These are phyloP conservation scores for Hypsibius dujardini DNA, from an alignment of 1,140 invertebrate species.

Conservation along the genomic window DNA sequence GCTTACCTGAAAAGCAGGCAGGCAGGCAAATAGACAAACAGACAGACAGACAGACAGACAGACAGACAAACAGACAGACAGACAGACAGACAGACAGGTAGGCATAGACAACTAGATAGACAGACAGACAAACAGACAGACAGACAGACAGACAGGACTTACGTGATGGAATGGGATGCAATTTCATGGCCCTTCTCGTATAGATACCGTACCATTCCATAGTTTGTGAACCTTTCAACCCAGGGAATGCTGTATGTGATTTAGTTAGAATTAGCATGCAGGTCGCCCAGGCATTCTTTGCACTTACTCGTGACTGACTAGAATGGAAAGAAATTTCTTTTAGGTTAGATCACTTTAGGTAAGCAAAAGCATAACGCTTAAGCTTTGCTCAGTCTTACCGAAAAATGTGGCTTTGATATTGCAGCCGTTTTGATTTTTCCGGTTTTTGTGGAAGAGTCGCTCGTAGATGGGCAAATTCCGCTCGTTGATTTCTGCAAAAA, in stretches of 20 bases:
- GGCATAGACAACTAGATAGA: no score
- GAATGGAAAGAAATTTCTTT: neutral
- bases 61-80: no score
- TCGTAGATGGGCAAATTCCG: slow-evolving; percentile 5
- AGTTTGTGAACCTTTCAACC: slow-evolving; percentile 27
- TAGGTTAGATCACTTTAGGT: no score
- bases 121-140: no score
- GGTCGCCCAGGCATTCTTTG: no score
- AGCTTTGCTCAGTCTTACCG: slow-evolving; percentile 14
- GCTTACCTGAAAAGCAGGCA: no score
- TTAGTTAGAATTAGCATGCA: no score
- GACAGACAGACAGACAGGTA: no score
- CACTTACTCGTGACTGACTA: slow-evolving; percentile 4
- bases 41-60: no score
- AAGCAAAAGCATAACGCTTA: no score
- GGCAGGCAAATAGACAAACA: no score
- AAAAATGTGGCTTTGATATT: slow-evolving; percentile 40
- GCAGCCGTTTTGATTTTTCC: slow-evolving; percentile 37
- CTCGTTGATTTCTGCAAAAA: slow-evolving; percentile 6
- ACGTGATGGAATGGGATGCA: slow-evolving; percentile 39
- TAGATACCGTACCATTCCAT: slow-evolving; percentile 28
- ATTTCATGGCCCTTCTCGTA: slow-evolving; percentile 35
- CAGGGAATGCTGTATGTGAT: no score
- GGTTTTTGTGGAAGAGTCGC: slow-evolving; percentile 16
- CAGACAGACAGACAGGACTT: slow-evolving; percentile 20